A percentile compares a stretch with the other conserved stretches of the same genome.
phyloP scores from a whole-genome alignment of 2,797 vertebrate species.

The Leptatherina wallacei region DNA sequence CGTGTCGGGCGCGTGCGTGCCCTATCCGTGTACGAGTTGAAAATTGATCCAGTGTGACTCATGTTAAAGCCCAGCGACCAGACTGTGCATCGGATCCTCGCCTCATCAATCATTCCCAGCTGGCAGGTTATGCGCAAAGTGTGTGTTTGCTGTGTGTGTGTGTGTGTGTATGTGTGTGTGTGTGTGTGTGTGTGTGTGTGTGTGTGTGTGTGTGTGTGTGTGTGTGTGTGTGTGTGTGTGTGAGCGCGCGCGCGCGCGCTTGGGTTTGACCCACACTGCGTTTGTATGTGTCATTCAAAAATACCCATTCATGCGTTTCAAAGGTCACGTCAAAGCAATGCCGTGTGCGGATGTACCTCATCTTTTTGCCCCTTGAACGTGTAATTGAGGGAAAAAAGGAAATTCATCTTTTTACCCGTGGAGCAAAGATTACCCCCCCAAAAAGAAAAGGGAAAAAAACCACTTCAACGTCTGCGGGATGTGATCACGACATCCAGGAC shows the following conservation, averaged over 20 bases:
- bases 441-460: slow-evolving; percentile 13
- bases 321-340: slow-evolving; percentile 73
- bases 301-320: slow-evolving; percentile 62
- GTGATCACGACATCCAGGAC: slow-evolving; percentile 38
- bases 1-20: slow-evolving; percentile 33
- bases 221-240: slow-evolving; percentile 17
- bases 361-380: slow-evolving; percentile 15
- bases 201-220: slow-evolving; percentile 22
- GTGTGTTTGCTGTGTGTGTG: slow-evolving; percentile 32
- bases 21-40: slow-evolving; percentile 9
- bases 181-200: slow-evolving; percentile 33
- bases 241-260: slow-evolving; percentile 18
- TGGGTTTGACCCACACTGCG: slow-evolving; percentile 52
- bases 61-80: slow-evolving; percentile 63
- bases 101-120: slow-evolving; percentile 75
- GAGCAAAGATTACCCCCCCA: slow-evolving; percentile 25
- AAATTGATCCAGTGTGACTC: slow-evolving; percentile 71
- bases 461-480: slow-evolving; percentile 15
- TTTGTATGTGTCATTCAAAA: slow-evolving; percentile 55
- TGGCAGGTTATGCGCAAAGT: slow-evolving; percentile 66
- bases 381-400: slow-evolving; percentile 35
- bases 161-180: not conserved
- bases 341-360: slow-evolving; percentile 54
- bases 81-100: slow-evolving; percentile 58
- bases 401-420: slow-evolving; percentile 6